Percentiles rank a stretch among this genome's conserved stretches.
Evolutionary conservation across 2,113 vertebrate genomes (phyloP).

Genomic region (Leucosticte australis): DNA sequence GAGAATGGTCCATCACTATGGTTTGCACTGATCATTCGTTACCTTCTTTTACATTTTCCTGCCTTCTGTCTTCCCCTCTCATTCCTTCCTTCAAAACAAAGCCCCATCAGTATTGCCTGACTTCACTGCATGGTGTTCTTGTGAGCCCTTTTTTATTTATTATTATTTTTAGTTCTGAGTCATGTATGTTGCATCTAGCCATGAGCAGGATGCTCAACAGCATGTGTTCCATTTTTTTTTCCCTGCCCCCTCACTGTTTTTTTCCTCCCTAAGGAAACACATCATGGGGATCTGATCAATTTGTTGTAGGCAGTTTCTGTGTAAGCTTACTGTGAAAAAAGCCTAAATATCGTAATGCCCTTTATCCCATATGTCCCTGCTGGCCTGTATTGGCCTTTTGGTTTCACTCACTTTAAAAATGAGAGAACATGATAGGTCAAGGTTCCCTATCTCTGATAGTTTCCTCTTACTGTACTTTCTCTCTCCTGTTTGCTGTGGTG

Average conservation of each 20-base stretch:
- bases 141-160: background rate
- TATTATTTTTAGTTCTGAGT: background rate
- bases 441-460: constrained; percentile 1
- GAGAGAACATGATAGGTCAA: background rate
- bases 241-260: background rate
- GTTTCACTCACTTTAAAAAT: constrained; percentile 4
- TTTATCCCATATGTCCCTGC: background rate
- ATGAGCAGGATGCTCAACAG: constrained; percentile 28
- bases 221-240: background rate
- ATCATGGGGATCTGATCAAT: background rate
- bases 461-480: background rate
- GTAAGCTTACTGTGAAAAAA: background rate
- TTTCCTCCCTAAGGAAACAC: background rate
- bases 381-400: background rate
- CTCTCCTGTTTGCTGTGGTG: background rate
- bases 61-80: background rate
- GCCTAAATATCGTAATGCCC: background rate
- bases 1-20: constrained; percentile 41
- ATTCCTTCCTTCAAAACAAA: constrained; percentile 8
- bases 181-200: constrained; percentile 18
- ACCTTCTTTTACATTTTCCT: constrained; percentile 2
- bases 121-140: constrained; percentile 55
- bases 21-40: constrained; percentile 53
- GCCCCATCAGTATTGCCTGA: background rate
- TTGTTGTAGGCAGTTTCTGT: background rate